Evolutionary conservation across 1,140 invertebrate species (phyloP).

Genomic region (Neotoxoptera formosana): DNA sequence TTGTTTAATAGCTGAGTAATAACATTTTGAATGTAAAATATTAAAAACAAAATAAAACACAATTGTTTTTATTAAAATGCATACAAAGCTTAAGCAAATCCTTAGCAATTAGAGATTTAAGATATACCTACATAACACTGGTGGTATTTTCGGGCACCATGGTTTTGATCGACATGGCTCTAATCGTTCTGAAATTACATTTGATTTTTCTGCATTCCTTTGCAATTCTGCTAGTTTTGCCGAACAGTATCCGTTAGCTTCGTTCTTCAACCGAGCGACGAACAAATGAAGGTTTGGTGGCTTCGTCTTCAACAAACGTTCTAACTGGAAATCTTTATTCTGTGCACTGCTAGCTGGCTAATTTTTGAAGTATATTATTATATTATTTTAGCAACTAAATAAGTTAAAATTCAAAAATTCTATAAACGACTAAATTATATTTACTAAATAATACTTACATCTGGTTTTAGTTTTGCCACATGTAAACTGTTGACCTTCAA

Average conservation of each 20-base stretch:
- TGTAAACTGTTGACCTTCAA: background rate
- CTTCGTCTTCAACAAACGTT: slow-evolving; percentile 50
- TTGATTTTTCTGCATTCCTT: slow-evolving; percentile 2
- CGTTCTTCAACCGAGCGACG: slow-evolving; percentile 21
- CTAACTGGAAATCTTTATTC: slow-evolving; percentile 49
- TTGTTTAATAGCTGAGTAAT: background rate
- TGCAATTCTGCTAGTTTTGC: background rate
- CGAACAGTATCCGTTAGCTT: slow-evolving; percentile 40
- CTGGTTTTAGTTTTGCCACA: slow-evolving; percentile 40
- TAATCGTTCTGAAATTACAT: slow-evolving; percentile 13
- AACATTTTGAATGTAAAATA: background rate
- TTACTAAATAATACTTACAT: slow-evolving; percentile 18
- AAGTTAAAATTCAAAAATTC: background rate
- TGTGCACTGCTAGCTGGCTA: slow-evolving; percentile 39
- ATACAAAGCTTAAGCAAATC: too few species aligned
- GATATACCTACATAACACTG: slow-evolving; percentile 37
- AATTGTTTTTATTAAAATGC: too few species aligned
- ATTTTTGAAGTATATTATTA: background rate
- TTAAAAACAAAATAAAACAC: background rate
- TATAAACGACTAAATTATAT: background rate
- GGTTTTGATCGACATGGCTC: slow-evolving; percentile 37
- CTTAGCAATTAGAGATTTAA: background rate
- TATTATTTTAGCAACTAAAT: background rate
- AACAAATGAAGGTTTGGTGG: slow-evolving; percentile 31
- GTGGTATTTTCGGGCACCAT: slow-evolving; percentile 47